A percentile compares a stretch with the other conserved stretches of the same genome.
These are phyloP conservation scores for Cheumatopsyche charites DNA, from an alignment of 1,140 invertebrate genomes.

Conservation along the genomic window DNA sequence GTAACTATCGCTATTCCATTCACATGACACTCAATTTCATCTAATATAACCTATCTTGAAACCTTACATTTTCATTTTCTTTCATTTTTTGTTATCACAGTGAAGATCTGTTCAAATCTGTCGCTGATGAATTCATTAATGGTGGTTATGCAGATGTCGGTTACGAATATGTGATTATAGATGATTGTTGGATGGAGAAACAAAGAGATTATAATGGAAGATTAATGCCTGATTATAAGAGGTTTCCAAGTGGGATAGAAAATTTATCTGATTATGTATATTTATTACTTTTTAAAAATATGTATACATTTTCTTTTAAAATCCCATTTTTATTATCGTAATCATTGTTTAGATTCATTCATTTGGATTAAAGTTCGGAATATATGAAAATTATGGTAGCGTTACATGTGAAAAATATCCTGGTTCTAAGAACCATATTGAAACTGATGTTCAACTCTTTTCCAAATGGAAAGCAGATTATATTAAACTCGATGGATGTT, in stretches of 20 bases:
- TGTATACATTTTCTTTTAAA: background rate
- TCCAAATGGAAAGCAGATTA: conserved; percentile 85
- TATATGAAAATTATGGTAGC: conserved; percentile 84
- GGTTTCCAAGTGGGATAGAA: conserved; percentile 87
- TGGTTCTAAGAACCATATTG: conserved; percentile 72
- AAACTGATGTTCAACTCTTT: conserved; percentile 77
- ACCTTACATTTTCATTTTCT: background rate
- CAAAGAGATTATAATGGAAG: conserved; percentile 67
- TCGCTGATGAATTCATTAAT: conserved; percentile 76
- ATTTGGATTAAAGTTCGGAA: conserved; percentile 79
- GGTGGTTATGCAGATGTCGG: conserved; percentile 83
- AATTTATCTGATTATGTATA: conserved; percentile 83
- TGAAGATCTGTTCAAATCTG: conserved; percentile 78
- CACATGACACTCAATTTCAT: background rate
- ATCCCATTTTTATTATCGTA: background rate
- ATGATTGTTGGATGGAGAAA: conserved; percentile 87
- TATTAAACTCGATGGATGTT: conserved; percentile 83
- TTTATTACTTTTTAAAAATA: conserved; percentile 41
- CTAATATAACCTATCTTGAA: conserved; percentile 1
- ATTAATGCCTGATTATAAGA: conserved; percentile 73
- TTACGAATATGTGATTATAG: conserved; percentile 87
- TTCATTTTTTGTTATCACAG: conserved; percentile 66
- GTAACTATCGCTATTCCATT: conserved; percentile 48
- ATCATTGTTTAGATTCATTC: conserved; percentile 68
- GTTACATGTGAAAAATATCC: conserved; percentile 81